Percentiles rank a stretch among this genome's conserved stretches.
Conservation (phyloP, 2,888 invertebrate genomes). For the Mellilla xanthometata region DNA sequence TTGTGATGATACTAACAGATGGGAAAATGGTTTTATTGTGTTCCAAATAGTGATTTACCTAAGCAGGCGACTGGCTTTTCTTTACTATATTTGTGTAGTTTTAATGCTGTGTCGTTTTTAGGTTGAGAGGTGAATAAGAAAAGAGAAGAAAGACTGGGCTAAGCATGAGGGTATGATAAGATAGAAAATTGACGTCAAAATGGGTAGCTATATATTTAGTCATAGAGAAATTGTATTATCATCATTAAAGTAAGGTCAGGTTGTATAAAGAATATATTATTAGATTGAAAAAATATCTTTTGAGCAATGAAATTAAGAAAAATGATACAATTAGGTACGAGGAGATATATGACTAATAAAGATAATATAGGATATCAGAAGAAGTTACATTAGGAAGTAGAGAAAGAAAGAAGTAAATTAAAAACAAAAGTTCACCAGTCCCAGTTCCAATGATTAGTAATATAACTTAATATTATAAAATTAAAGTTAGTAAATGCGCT, state of each 20-base stretch:
- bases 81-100: conserved; percentile 35
- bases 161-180: conserved; percentile 45
- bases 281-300: conserved; percentile 6
- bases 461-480: too few relatives aligned
- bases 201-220: conserved; percentile 4
- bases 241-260: conserved; percentile 1
- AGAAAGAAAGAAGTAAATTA: too few relatives aligned
- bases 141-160: conserved; percentile 47
- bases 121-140: conserved; percentile 41
- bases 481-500: too few relatives aligned
- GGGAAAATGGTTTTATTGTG: conserved; percentile 1
- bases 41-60: conserved; percentile 17
- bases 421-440: too few relatives aligned
- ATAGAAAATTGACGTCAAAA: conserved; percentile 7
- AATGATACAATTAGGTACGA: too few relatives aligned
- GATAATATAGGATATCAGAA: conserved; percentile 1
- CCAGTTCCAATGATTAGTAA: too few relatives aligned
- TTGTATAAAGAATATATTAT: conserved; percentile 15
- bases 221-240: conserved; percentile 8
- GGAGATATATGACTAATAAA: background rate
- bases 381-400: too few relatives aligned
- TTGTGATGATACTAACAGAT: background rate
- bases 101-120: conserved; percentile 53
- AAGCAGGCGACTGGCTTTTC: conserved; percentile 41
- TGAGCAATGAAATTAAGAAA: too few relatives aligned